Base-by-base conservation (phyloP, 2,888 invertebrate genomes). In the Lamellibrachia columna region DNA sequence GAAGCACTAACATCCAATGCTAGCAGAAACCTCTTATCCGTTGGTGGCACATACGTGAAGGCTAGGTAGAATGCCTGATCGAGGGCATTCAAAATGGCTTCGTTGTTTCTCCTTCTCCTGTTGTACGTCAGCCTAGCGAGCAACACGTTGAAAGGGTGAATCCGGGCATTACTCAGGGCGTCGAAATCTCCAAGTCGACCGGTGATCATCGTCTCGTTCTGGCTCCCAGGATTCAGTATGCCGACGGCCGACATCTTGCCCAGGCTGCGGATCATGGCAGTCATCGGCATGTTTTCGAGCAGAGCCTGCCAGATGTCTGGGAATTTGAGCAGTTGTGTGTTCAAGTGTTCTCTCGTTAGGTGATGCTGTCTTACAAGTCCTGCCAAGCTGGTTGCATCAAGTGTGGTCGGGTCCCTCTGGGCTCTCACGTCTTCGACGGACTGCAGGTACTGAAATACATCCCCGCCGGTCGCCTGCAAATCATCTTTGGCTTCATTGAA, bases 291-390 rank as follows among this genome's bases (percentile, higher is more conserved):
- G 90, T 95, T 94, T 92, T 95, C 94, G 9, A 96, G 94, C 53
- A 97, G 95, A 3, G 95, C 95, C n/a, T 97, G 94, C 95, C 97
- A 96, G 96, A 98, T 98, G 95, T 97, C 97, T 95, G 97, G 97
- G 91, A 97, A 97, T 94, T 97, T 98, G 91, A 98, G 96, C 93
- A 98, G 96, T 95, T 97, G 97, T 8, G 97, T 97, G 92, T 98
- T 98, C n/a, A 98, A 97, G 96, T 98, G 98, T 94, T 98, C 97
- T 90, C 98, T 96, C 9, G 97, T 97, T 92, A 98, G 97, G 91
- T 97, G 96, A 94, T 97, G 96, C 90, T 96, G 60, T 7, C 92
- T n/a, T 91, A 96, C 95, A 93, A 15, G 15, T n/a, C n/a, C 75
- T 75, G 75, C 75, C 75, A 75, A 75, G 22, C 75, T n/a, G 75